Evolutionary conservation across 2,797 vertebrate species (phyloP), one percentile per base, ranked within the genome.

Genomic region (Perdix hodgsoniae): DNA sequence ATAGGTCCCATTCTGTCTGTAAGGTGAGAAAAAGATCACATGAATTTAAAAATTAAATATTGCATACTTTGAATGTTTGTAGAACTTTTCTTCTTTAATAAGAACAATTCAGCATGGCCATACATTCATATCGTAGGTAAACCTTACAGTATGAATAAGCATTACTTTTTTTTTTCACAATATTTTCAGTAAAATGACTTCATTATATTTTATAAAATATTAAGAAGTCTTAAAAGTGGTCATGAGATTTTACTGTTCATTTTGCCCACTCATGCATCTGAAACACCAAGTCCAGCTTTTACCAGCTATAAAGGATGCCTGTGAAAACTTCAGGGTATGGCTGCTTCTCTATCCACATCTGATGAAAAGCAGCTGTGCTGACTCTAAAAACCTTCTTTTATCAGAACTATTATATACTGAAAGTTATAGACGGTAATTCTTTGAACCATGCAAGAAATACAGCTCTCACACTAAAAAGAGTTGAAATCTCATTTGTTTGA

Each of bases 181-280:
- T 49, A 88, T 64, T 84, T 86, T 75, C 85, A 87, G 75, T n/a
- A 69, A 91, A 91, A 82, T 61, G 18, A 84, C 63, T 85, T 88
- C 26, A 65, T 86, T 93, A 39, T 86, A 85, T 95, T 94, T 83
- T 83, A 94, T 39, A 93, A 94, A 45, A 78, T 8, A 90, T n/a
- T 76, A 94, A 91, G 72, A 76, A 83, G 37, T 26, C 23, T 91
- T 85, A 74, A 86, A 92, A 83, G 44, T 23, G 12, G 56, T 77
- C 72, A 29, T 23, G 24, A 67, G 22, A 14, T 92, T 85, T 91
- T 81, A 88, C 45, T 91, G 54, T 54, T 75, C 86, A 76, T 64
- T 86, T 92, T 52, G 26, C 22, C 12, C n/a, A 54, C 11, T 66
- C 29, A 33, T 10, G 14, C 44, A 90, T 65, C 60, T 90, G 39